Conservation (phyloP, 2,113 vertebrate species). For the Crypturellus undulatus region DNA sequence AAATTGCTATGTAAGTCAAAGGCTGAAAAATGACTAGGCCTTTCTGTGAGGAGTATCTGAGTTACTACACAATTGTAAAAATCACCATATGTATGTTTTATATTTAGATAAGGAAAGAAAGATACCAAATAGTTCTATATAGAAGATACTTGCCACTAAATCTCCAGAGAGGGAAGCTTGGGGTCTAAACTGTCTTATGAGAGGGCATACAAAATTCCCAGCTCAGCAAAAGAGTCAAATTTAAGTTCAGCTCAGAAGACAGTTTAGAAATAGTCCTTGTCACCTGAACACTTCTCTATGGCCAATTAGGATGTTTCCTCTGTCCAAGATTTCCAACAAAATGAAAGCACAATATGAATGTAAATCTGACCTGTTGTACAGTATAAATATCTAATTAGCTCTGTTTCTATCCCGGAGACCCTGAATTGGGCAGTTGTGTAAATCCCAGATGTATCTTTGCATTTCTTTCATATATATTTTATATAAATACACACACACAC, state of each 20-base stretch:
- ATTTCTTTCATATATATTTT: not conserved
- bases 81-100: not conserved
- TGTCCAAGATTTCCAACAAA: not conserved
- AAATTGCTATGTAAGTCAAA: not conserved
- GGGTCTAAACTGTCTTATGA: not conserved
- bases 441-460: not conserved
- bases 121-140: not conserved
- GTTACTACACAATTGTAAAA: not conserved
- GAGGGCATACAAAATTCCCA: not conserved
- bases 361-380: not conserved
- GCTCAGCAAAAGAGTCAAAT: not conserved
- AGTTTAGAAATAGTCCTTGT: not conserved
- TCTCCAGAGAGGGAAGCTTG: not conserved
- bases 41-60: not conserved
- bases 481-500: too few relatives aligned
- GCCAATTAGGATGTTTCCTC: not conserved
- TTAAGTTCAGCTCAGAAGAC: not conserved
- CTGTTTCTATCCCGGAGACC: not conserved
- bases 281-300: not conserved
- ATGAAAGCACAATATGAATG: not conserved
- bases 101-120: not conserved
- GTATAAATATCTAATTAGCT: not conserved
- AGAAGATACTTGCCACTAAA: not conserved
- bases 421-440: not conserved
- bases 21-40: not conserved